Base-by-base conservation (phyloP, 2,888 invertebrate genomes). In the Entomobrya multifasciata region DNA sequence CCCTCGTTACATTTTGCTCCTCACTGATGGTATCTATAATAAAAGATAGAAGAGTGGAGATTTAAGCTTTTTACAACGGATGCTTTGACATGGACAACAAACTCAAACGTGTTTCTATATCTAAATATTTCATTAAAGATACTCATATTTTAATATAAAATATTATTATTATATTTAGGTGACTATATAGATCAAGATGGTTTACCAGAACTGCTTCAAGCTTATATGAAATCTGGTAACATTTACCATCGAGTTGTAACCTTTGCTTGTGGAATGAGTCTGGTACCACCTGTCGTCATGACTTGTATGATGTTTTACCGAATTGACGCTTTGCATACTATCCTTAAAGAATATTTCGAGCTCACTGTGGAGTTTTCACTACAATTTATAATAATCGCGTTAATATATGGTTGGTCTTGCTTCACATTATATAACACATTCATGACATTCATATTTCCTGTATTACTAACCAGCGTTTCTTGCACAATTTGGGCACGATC, bases 371-470 rank as follows among this genome's bases (percentile, higher is more conserved):
- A 15, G 10, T 15, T 70, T 27, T 25, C 36, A 22, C 49, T n/a
- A 20, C 20, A 15, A 52, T 49, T 27, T 17, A n/a, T 74, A 15
- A 1, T 10, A 11, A 27, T 74, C 27, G 49, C 49, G 8, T 1
- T 25, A 15, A 25, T 15, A 1, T 49, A 27, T 10, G 52, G 49
- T 1, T 74, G 74, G 74, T 10, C 74, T 6, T 27, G 49, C 15
- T 74, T 74, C 25, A 27, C 74, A 13, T 10, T 74, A 52, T 47
- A n/a, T 10, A 74, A 74, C 22, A 74, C 74, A 4, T 74, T 52
- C 30, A 47, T 74, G 49, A 25, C 74, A 5, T 74, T 27, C 52
- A 47, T 74, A 1, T 27, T 52, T n/a, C 3, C 27, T 15, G 30
- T n/a, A 13, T 27, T 52, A 13, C 11, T 74, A 13, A 15, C 74